Evolutionary conservation across 2,797 vertebrate genomes (phyloP).

Genomic region (Malacoraja senta): DNA sequence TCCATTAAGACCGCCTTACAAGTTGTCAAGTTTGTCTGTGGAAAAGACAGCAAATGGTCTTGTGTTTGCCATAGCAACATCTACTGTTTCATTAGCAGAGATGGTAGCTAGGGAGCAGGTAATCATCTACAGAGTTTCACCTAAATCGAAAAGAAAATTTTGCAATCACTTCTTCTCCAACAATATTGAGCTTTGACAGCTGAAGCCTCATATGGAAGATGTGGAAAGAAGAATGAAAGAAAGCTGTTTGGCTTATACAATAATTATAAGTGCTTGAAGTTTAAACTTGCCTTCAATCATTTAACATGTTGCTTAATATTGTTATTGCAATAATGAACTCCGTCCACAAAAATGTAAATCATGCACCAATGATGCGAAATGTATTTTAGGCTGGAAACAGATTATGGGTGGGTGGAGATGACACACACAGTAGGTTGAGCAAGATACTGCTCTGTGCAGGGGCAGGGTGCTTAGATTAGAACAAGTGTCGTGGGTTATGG

Average conservation of each 20-base stretch:
- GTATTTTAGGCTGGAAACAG: no score
- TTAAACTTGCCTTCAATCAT: not conserved
- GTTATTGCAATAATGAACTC: not conserved
- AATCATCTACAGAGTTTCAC: not conserved
- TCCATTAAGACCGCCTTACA: not conserved
- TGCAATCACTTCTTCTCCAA: conserved; percentile 26
- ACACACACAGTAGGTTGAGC: no score
- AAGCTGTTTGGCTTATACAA: not conserved
- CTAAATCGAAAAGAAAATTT: not conserved
- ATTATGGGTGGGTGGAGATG: no score
- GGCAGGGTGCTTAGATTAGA: no score
- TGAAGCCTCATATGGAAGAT: not conserved
- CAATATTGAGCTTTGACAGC: not conserved
- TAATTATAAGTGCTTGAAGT: not conserved
- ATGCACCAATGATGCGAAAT: not conserved
- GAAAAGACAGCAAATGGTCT: conserved; percentile 15
- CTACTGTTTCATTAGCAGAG: conserved; percentile 6
- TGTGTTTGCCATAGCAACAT: conserved; percentile 18
- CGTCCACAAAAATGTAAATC: not conserved
- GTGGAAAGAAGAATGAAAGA: not conserved
- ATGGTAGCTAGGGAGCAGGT: not conserved
- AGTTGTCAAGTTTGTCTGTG: conserved; percentile 25
- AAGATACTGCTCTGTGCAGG: no score
- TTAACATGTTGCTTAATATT: not conserved
- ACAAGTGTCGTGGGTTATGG: no score